Evolutionary conservation across 2,113 vertebrate species (phyloP).

Genomic region (Xenus cinereus): DNA sequence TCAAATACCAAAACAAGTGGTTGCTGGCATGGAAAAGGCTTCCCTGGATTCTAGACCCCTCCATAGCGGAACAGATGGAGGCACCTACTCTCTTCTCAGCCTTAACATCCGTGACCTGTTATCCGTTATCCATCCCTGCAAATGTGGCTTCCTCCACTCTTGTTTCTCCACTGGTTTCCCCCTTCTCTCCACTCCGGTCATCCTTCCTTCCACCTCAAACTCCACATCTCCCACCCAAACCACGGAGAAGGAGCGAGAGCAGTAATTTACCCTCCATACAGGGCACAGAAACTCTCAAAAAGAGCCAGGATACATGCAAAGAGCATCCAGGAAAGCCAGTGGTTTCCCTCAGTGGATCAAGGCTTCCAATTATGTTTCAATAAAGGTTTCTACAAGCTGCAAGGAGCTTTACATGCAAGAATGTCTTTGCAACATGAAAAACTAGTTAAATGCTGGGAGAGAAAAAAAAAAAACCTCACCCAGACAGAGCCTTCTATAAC

Average conservation of each 20-base stretch:
- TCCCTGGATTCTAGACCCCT: not conserved
- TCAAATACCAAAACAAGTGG: not conserved
- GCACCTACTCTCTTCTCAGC: not conserved
- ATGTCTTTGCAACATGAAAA: not conserved
- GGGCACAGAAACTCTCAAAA: not conserved
- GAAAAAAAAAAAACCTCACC: not conserved
- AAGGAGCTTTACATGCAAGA: not conserved
- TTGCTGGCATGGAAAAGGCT: not conserved
- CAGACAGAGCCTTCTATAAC: not conserved
- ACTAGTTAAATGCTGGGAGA: not conserved
- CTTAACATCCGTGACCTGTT: not conserved
- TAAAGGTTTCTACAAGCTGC: not conserved
- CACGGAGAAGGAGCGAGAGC: fast-evolving
- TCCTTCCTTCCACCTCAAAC: not conserved
- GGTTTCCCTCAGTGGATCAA: not conserved
- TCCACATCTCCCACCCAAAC: not conserved
- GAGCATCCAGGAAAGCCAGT: not conserved
- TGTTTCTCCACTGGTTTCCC: not conserved
- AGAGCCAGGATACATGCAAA: not conserved
- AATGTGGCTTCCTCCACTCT: not conserved
- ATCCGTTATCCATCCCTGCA: not conserved
- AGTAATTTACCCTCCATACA: not conserved
- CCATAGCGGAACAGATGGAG: not conserved
- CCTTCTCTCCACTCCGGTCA: not conserved
- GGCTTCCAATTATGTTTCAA: not conserved